Evolutionary conservation across 2,113 vertebrate species (phyloP), one percentile per base, ranked within the genome.

Genomic region (Strix aluco): DNA sequence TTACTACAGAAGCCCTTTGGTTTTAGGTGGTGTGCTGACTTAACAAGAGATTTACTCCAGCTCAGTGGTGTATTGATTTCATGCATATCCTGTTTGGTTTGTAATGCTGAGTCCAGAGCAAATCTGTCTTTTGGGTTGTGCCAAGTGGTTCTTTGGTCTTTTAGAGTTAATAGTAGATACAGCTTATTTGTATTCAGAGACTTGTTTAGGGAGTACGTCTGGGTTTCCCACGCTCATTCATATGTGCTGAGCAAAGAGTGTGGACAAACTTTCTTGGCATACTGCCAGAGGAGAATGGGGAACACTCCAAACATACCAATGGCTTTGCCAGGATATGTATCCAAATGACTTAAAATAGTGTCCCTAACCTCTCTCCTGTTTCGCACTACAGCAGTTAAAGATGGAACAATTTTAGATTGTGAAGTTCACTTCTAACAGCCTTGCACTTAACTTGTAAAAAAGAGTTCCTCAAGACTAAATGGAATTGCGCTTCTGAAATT

Each of bases 11-110:
- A 91, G 61, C 90, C 72, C 81, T 94, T 94, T 94, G 95, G 81
- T 88, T 88, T 87, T 86, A 79, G 95, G 91, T 91, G 91, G 92
- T 96, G 95, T 92, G 78, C 93, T 91, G 74, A 86, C 62, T 94
- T 86, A 75, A 90, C 88, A 94, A 81, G 84, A 94, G 86, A 62
- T 94, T 94, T 96, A 88, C 92, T 96, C 91, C 81, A 95, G 81
- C 78, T 87, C 90, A 93, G 91, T 82, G 74, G 59, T 92, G 81
- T 96, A 66, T 91, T 94, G 96, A 93, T 97, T 96, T 97, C 87
- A 96, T 97, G 95, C 91, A 40, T 96, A 95, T 96, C 78, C 71
- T 95, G 81, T 93, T 96, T 86, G 87, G 87, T 96, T 96, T 94
- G 90, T 96, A 94, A 96, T 93, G 91, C 91, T 6, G 74, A 89